Conservation (phyloP, 2,113 vertebrate genomes). For the Diphyllodes magnificus region DNA sequence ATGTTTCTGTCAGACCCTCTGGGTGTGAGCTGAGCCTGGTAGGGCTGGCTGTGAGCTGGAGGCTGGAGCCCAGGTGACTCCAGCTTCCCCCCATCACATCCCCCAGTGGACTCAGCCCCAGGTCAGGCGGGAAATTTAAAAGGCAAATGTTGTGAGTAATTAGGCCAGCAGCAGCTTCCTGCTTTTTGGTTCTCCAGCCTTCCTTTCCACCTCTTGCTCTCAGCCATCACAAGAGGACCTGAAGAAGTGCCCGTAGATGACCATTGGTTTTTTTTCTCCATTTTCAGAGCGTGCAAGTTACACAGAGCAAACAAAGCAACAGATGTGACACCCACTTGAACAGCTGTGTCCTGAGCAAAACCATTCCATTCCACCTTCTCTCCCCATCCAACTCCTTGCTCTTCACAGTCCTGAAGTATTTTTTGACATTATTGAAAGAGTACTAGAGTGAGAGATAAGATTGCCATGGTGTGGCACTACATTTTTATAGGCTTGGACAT, state of each 20-base stretch:
- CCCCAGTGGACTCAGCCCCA: background rate
- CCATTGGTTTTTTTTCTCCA: accelerated
- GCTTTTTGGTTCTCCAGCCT: background rate
- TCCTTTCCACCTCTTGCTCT: background rate
- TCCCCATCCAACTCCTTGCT: background rate
- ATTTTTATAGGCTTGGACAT: background rate
- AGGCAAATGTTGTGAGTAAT: background rate
- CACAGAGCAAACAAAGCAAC: background rate
- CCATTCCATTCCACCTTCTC: background rate
- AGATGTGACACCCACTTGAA: background rate
- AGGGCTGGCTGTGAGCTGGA: background rate
- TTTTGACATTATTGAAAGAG: background rate
- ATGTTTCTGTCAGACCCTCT: background rate
- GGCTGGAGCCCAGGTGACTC: background rate
- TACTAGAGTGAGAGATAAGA: background rate
- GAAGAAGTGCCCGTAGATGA: background rate
- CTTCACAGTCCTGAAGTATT: background rate
- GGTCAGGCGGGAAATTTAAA: background rate
- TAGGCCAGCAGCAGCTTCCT: background rate
- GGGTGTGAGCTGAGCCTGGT: background rate
- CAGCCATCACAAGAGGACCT: background rate
- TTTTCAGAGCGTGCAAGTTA: accelerated
- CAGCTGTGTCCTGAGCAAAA: background rate
- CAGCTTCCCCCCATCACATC: background rate
- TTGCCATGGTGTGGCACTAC: background rate